Percentiles rank a stretch among this genome's conserved stretches.
These are phyloP conservation scores for Marronus borbonicus DNA, from an alignment of 2,888 invertebrate genomes.

Conservation along the genomic window DNA sequence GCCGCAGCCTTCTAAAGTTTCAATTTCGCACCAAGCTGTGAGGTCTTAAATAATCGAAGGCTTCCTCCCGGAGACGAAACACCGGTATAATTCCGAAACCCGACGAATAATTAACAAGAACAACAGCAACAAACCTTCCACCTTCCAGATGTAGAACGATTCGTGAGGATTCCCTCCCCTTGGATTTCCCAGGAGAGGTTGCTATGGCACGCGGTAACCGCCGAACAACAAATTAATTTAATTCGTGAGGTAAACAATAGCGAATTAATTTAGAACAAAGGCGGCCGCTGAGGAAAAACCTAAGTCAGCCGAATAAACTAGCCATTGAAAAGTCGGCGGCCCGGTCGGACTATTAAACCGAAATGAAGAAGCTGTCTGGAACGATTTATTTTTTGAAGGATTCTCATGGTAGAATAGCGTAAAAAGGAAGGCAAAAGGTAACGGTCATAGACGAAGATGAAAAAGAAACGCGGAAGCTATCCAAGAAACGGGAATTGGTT, in stretches of 20 bases:
- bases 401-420: not conserved
- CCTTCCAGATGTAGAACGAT: not conserved
- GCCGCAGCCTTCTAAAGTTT: not conserved
- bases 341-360: slow-evolving; percentile 2
- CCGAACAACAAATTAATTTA: slow-evolving; percentile 43
- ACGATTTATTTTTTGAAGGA: slow-evolving; percentile 20
- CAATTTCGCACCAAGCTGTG: not conserved
- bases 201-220: not conserved
- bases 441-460: not conserved
- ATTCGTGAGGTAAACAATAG: slow-evolving; percentile 39
- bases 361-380: slow-evolving; percentile 26
- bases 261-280: slow-evolving; percentile 31
- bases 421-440: not conserved
- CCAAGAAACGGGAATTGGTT: not conserved
- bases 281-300: not conserved
- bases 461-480: not conserved
- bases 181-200: not conserved
- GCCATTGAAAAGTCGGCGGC: slow-evolving; percentile 10
- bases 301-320: slow-evolving; percentile 6
- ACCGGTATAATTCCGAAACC: slow-evolving; percentile 3
- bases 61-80: not conserved
- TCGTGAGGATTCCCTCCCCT: not conserved
- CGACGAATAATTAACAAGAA: slow-evolving; percentile 26
- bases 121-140: slow-evolving; percentile 12
- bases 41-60: slow-evolving; percentile 1